Evolutionary conservation across 2,113 vertebrate genomes (phyloP).

Genomic region (Chamaea fasciata): DNA sequence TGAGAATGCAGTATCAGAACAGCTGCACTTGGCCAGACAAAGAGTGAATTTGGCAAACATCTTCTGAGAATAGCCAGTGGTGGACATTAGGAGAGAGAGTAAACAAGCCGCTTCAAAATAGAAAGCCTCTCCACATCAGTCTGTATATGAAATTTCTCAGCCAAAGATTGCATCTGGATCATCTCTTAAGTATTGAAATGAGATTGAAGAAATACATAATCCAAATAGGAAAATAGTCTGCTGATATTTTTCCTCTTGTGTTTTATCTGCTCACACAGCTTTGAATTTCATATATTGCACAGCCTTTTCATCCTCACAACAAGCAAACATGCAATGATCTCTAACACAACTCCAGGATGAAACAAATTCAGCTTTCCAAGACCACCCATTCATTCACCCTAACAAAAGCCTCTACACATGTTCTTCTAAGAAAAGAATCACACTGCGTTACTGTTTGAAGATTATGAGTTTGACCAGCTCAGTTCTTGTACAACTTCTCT

Average conservation of each 20-base stretch:
- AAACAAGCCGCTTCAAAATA: background rate
- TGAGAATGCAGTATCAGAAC: background rate
- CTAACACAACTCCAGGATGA: background rate
- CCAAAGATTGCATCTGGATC: background rate
- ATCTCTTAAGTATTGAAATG: background rate
- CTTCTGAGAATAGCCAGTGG: background rate
- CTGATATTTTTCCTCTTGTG: background rate
- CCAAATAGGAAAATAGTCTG: background rate
- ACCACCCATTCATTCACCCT: background rate
- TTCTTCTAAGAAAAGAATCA: background rate
- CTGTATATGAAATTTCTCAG: background rate
- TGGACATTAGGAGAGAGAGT: background rate
- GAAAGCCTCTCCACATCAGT: background rate
- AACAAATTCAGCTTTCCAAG: background rate
- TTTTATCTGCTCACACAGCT: background rate
- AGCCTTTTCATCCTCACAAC: background rate
- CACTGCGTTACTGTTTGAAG: background rate
- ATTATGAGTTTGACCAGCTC: background rate
- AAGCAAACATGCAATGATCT: background rate
- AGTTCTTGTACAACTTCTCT: background rate
- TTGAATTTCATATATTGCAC: background rate
- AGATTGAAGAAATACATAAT: background rate
- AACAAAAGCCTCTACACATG: background rate
- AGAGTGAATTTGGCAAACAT: background rate
- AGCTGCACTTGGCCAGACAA: background rate